A percentile compares a stretch with the other conserved stretches of the same genome.
These are phyloP conservation scores for Conchocele bisecta DNA, from an alignment of 2,888 invertebrate genomes.

Conservation along the genomic window DNA sequence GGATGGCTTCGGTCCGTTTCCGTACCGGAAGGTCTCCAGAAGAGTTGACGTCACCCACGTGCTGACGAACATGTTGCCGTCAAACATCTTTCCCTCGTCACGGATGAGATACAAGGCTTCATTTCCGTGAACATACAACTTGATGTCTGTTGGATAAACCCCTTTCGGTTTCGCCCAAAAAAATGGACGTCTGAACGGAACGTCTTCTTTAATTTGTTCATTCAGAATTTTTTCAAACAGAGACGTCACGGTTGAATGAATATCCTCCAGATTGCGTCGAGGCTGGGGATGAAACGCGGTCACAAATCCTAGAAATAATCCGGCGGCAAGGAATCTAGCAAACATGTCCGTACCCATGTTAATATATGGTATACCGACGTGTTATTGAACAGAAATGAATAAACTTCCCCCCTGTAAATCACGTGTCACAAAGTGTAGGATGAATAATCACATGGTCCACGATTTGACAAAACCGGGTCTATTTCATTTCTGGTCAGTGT, in stretches of 20 bases:
- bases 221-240: constrained; percentile 54
- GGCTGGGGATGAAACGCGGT: too few species aligned
- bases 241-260: constrained; percentile 49
- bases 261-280: too few species aligned
- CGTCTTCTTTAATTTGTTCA: constrained; percentile 61
- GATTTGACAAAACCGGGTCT: too few species aligned
- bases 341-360: too few species aligned
- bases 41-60: constrained; percentile 73
- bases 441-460: too few species aligned
- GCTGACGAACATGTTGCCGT: constrained; percentile 78
- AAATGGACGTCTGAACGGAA: constrained; percentile 57
- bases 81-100: constrained; percentile 67
- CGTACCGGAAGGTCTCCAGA: constrained; percentile 67
- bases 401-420: too few species aligned
- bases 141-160: constrained; percentile 73
- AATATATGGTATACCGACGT: too few species aligned
- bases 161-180: constrained; percentile 70
- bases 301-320: too few species aligned
- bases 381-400: too few species aligned
- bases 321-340: too few species aligned
- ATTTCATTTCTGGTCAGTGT: too few species aligned
- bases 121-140: constrained; percentile 72
- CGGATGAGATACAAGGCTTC: constrained; percentile 64
- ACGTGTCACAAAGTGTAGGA: too few species aligned
- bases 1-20: constrained; percentile 56